Evolutionary conservation across 2,888 invertebrate genomes (phyloP).

Genomic region (Terebella lapidaria): DNA sequence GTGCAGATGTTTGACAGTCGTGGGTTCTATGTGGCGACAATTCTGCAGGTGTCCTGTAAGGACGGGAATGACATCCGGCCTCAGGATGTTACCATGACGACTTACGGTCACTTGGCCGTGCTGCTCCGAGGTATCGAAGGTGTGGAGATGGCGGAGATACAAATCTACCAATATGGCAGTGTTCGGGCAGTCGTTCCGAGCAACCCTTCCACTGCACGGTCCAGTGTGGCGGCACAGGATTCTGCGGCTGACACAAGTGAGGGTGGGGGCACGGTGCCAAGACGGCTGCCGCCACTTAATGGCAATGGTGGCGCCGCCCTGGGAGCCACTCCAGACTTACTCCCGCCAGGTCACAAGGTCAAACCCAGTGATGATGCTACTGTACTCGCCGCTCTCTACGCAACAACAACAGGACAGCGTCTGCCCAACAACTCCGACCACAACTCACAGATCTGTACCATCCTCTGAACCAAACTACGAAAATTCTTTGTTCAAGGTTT

Average conservation of each 20-base stretch:
- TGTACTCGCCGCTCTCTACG: too few species aligned
- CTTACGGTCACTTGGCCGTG: slow-evolving; percentile 6
- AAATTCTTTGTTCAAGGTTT: too few species aligned
- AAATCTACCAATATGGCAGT: slow-evolving; percentile 6
- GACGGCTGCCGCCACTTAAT: not conserved
- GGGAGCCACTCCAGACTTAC: not conserved
- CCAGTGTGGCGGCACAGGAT: too few species aligned
- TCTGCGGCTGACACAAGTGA: too few species aligned
- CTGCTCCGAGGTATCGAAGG: slow-evolving; percentile 14
- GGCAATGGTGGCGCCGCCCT: not conserved
- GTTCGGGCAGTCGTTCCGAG: not conserved
- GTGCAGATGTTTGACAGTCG: slow-evolving; percentile 47
- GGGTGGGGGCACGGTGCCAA: not conserved
- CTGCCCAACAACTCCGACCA: too few species aligned
- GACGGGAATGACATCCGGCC: slow-evolving; percentile 11
- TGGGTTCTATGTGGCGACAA: slow-evolving; percentile 8
- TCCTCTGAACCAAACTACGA: too few species aligned
- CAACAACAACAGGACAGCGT: too few species aligned
- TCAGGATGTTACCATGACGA: slow-evolving; percentile 4
- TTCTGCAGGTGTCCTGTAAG: slow-evolving; percentile 6
- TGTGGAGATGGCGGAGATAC: slow-evolving; percentile 7
- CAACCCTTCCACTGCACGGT: too few species aligned
- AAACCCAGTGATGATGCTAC: too few species aligned
- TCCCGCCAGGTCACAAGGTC: not conserved
- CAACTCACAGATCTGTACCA: too few species aligned